phyloP scores from a whole-genome alignment of 2,797 vertebrate genomes.

The Clarias laeviceps region DNA sequence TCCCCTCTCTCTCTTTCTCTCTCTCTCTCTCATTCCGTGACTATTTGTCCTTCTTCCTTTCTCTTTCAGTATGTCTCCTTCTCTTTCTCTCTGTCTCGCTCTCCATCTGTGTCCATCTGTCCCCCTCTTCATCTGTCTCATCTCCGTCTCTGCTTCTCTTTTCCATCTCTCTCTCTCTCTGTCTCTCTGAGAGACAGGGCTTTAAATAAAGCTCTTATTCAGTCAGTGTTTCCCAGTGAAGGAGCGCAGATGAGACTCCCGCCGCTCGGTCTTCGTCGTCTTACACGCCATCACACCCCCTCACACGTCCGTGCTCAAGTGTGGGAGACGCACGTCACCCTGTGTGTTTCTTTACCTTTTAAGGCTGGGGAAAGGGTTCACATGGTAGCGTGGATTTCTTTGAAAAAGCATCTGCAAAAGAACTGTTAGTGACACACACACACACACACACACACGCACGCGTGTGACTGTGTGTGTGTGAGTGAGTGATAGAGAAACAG shows the following conservation, averaged over 20 bases:
- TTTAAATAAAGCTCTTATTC: conserved; percentile 37
- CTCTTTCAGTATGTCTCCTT: not conserved
- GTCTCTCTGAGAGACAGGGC: conserved; percentile 15
- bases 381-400: conserved; percentile 2
- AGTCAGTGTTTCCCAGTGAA: conserved; percentile 3
- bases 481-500: conserved; percentile 32
- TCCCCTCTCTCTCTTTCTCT: not conserved
- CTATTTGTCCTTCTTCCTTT: not conserved
- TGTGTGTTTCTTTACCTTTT: conserved; percentile 36
- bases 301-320: not conserved
- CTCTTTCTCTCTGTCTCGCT: not conserved
- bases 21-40: not conserved
- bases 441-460: not conserved
- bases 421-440: conserved; percentile 13
- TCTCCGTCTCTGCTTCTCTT: not conserved
- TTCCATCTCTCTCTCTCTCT: not conserved
- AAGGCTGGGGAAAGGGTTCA: conserved; percentile 25
- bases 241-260: conserved; percentile 17
- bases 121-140: too few species aligned
- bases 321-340: not conserved
- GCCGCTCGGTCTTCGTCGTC: not conserved
- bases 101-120: not conserved
- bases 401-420: conserved; percentile 42
- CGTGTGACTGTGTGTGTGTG: conserved; percentile 17
- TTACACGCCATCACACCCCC: not conserved